Conservation (phyloP, 2,797 vertebrate genomes). For the Gephyroberyx darwinii region DNA sequence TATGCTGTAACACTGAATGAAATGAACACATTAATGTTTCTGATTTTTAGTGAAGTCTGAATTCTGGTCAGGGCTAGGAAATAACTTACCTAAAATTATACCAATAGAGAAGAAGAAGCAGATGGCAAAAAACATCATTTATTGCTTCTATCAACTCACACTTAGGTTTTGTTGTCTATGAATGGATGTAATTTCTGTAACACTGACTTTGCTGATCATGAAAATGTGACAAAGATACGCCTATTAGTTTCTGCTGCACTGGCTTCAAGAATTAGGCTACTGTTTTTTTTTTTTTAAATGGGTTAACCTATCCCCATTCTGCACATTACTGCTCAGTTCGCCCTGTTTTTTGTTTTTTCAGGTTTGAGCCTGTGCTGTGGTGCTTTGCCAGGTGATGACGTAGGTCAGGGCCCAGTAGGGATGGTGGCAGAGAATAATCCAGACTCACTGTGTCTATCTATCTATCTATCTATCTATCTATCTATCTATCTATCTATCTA, state of each 20-base stretch:
- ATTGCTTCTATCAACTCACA: too few relatives aligned
- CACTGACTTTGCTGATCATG: background rate
- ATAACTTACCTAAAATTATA: too few relatives aligned
- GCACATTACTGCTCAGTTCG: slow-evolving; percentile 7
- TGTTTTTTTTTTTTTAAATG: slow-evolving; percentile 44
- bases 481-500: slow-evolving; percentile 7
- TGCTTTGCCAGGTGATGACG: slow-evolving; percentile 31
- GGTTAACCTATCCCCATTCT: slow-evolving; percentile 46
- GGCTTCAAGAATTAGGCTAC: slow-evolving; percentile 45
- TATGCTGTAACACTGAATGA: background rate
- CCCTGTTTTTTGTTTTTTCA: slow-evolving; percentile 43
- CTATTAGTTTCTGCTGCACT: slow-evolving; percentile 32
- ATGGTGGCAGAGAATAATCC: slow-evolving; percentile 9
- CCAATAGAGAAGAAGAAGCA: too few relatives aligned
- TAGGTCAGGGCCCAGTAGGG: background rate
- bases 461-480: slow-evolving; percentile 1
- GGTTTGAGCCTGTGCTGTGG: slow-evolving; percentile 3
- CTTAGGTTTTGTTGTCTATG: too few relatives aligned
- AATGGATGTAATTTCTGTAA: too few relatives aligned
- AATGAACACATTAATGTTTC: background rate
- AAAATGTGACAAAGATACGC: slow-evolving; percentile 25
- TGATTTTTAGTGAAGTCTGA: background rate
- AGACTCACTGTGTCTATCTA: background rate
- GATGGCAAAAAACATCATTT: too few relatives aligned
- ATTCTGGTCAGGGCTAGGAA: too few relatives aligned